phyloP scores from a whole-genome alignment of 2,888 invertebrate genomes.

The Dromius quadrimaculatus region DNA sequence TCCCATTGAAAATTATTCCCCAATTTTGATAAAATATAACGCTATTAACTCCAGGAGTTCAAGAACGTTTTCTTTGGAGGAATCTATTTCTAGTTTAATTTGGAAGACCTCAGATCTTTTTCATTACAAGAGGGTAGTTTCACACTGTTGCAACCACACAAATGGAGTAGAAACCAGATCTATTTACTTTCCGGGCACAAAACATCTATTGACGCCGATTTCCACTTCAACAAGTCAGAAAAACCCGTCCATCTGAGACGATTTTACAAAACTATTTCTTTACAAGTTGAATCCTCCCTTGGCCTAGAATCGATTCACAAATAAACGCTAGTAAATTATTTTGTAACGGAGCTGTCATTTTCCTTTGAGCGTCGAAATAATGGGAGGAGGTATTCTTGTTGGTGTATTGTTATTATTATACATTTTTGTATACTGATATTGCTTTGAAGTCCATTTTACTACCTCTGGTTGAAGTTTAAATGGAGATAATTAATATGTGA shows the following conservation, averaged over 20 bases:
- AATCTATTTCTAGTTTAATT: constrained; percentile 35
- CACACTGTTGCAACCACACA: constrained; percentile 12
- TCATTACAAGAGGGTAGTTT: constrained; percentile 1
- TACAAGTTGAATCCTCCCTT: too few species aligned
- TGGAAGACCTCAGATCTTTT: constrained; percentile 16
- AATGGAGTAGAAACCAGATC: constrained; percentile 40
- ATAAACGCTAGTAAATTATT: constrained; percentile 18
- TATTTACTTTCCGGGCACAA: constrained; percentile 36
- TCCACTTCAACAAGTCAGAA: constrained; percentile 36
- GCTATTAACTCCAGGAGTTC: neutral
- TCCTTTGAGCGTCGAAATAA: too few species aligned
- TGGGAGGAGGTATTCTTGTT: too few species aligned
- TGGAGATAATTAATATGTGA: too few species aligned
- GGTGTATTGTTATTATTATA: too few species aligned
- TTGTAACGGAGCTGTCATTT: too few species aligned
- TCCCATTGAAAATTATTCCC: too few species aligned
- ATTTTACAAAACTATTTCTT: constrained; percentile 20
- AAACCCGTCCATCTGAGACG: constrained; percentile 19
- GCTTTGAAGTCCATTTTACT: too few species aligned
- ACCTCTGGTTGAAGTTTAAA: too few species aligned
- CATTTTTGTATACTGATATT: too few species aligned
- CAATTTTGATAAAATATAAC: too few species aligned
- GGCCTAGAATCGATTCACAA: neutral
- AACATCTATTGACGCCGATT: constrained; percentile 36
- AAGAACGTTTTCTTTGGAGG: neutral